A percentile compares a stretch with the other conserved stretches of the same genome.
Conservation (phyloP, 35 echinoderm and acorn worm species). For the Heliocidaris tuberculata region DNA sequence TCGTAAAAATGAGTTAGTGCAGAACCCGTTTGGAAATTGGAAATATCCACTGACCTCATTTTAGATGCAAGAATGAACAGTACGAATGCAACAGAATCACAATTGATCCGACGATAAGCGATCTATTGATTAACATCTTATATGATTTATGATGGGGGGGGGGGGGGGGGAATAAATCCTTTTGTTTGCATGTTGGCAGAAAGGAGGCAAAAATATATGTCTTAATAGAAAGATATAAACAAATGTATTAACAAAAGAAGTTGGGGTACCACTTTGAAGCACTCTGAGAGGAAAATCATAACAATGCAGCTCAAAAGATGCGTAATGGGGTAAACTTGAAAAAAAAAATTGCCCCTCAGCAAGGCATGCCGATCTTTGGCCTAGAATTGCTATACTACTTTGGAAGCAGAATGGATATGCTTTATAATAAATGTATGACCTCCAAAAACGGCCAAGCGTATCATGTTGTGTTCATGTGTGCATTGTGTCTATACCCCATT, state of each 20-base stretch:
- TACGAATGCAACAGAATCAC: background rate
- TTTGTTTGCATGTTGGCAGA: too few species aligned
- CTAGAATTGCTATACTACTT: background rate
- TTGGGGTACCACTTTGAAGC: too few species aligned
- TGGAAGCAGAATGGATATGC: background rate
- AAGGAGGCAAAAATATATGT: too few species aligned
- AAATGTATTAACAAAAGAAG: too few species aligned
- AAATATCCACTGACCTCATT: background rate
- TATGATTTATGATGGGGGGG: background rate
- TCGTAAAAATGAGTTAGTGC: background rate
- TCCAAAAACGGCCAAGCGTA: background rate
- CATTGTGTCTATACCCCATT: too few species aligned
- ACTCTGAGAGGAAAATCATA: too few species aligned
- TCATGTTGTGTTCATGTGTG: too few species aligned
- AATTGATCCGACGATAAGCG: background rate
- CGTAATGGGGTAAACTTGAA: background rate
- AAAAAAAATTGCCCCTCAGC: background rate
- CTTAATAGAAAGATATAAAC: too few species aligned
- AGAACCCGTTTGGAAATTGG: background rate
- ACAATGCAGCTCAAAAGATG: too few species aligned
- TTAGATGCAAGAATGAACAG: background rate
- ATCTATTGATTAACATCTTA: background rate
- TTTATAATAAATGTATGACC: background rate
- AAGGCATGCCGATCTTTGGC: background rate
- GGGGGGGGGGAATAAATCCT: background rate